Base-by-base conservation (phyloP, 2,888 invertebrate genomes). In the Chymomyza procnemis region DNA sequence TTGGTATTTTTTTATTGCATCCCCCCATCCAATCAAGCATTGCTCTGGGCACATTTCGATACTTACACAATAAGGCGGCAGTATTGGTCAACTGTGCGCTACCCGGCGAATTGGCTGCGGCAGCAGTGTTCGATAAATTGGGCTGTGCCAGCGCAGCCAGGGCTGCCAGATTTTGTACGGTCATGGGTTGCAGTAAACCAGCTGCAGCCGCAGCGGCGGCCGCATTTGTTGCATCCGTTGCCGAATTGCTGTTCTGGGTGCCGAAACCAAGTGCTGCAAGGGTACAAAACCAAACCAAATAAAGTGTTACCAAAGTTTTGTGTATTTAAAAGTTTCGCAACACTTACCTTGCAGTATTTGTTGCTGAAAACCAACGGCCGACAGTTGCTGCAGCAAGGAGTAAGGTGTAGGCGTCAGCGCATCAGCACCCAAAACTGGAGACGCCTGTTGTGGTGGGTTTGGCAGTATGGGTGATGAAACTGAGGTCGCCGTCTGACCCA, bases 101-200 rank as follows among this genome's bases (percentile, higher is more conserved):
- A 69, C 88, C 89, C 21, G 90, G 89, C 68, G 90, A 90, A 65
- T 85, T 78, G 77, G 90, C 87, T 12, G 73, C 73, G 46, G 72
- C 72, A 19, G 72, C 87, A 58, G 89, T 86, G 71, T 88, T 89
- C 64, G 89, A 82, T 81, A 81, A 93, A 91, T 69, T 92, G 81
- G 77, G 92, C 90, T 90, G 92, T 76, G 90, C 87, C 90, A 93
- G 90, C 89, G 92, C 91, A 65, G 97, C 97, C 79, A 97, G 92
- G 61, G 97, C 97, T 77, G 97, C 97, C 89, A 97, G 92, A 92
- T 97, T 97, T 93, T 97, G 97, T 92, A 97, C 95, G 84, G 96
- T 95, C 92, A 97, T 96, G 46, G 96, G 96, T 77, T 95, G 94
- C 89, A 95, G 88, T 64, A 93, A 88, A 67, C 92, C 92, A 65